Evolutionary conservation across 1,140 invertebrate genomes (phyloP).

Genomic region (Nautilus pompilius): DNA sequence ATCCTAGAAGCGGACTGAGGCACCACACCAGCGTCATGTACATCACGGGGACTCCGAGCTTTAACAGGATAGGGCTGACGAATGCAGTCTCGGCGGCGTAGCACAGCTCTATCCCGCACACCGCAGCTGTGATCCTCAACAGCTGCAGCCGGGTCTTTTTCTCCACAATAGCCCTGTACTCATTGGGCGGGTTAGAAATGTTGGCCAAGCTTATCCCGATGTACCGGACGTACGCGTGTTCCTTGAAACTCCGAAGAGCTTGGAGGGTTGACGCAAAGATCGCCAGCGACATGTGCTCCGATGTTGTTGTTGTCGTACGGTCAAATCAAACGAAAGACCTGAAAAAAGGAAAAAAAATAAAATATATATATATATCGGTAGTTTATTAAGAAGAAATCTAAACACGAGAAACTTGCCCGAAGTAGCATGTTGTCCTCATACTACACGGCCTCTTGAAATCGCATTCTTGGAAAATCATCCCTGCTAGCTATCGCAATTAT

Average conservation of each 20-base stretch:
- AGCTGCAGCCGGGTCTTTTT: constrained; percentile 78
- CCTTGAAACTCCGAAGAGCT: constrained; percentile 31
- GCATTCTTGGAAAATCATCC: too few species aligned
- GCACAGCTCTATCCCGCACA: constrained; percentile 96
- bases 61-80: constrained; percentile 88
- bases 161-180: constrained; percentile 16
- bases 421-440: too few species aligned
- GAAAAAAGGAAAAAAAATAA: too few species aligned
- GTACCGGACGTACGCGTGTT: constrained; percentile 29
- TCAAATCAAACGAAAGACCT: too few species aligned
- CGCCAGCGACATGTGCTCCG: constrained; percentile 46
- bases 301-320: too few species aligned
- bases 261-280: constrained; percentile 35
- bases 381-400: too few species aligned
- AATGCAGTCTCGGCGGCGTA: constrained; percentile 97
- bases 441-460: too few species aligned
- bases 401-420: too few species aligned
- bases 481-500: too few species aligned
- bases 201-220: constrained; percentile 27
- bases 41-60: constrained; percentile 85
- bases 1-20: constrained; percentile 69
- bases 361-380: too few species aligned
- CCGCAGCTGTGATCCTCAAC: constrained; percentile 83
- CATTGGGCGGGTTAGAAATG: constrained; percentile 7
- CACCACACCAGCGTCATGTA: constrained; percentile 96